Evolutionary conservation across 2,888 invertebrate species (phyloP).

Genomic region (Charanyca ferruginea): DNA sequence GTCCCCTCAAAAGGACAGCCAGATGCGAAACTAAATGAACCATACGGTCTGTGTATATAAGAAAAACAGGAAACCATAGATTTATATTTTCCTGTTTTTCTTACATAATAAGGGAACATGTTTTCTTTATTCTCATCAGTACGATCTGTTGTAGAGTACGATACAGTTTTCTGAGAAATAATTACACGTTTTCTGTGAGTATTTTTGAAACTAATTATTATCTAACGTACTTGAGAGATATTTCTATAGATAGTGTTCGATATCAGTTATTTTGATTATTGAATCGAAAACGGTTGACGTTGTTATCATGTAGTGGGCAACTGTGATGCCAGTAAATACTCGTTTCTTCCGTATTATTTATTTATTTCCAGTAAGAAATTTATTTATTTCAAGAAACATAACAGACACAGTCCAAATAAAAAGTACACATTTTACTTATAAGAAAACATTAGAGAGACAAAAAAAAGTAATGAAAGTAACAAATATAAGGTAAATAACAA

Average conservation of each 20-base stretch:
- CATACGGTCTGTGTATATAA: constrained; percentile 26
- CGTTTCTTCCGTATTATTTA: too few species aligned
- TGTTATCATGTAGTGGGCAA: too few species aligned
- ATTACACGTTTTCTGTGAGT: constrained; percentile 23
- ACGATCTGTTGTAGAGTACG: constrained; percentile 12
- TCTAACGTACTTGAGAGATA: not conserved
- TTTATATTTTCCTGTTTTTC: constrained; percentile 51
- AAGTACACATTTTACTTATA: too few species aligned
- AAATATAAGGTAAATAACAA: too few species aligned
- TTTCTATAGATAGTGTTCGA: not conserved
- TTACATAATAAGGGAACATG: constrained; percentile 47
- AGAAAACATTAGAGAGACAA: too few species aligned
- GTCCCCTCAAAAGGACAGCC: constrained; percentile 12
- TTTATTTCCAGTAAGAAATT: too few species aligned
- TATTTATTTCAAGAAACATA: too few species aligned
- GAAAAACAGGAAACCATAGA: constrained; percentile 11
- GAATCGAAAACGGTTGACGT: too few species aligned
- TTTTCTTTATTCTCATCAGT: constrained; percentile 33
- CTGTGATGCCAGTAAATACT: too few species aligned
- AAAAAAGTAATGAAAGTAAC: too few species aligned
- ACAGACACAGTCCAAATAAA: too few species aligned
- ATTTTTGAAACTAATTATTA: not conserved
- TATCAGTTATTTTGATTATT: too few species aligned
- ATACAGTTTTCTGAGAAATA: constrained; percentile 30
- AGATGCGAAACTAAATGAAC: constrained; percentile 47